Evolutionary conservation across 1,140 invertebrate genomes (phyloP), one percentile per base, ranked within the genome.

Genomic region (Elysia chlorotica): DNA sequence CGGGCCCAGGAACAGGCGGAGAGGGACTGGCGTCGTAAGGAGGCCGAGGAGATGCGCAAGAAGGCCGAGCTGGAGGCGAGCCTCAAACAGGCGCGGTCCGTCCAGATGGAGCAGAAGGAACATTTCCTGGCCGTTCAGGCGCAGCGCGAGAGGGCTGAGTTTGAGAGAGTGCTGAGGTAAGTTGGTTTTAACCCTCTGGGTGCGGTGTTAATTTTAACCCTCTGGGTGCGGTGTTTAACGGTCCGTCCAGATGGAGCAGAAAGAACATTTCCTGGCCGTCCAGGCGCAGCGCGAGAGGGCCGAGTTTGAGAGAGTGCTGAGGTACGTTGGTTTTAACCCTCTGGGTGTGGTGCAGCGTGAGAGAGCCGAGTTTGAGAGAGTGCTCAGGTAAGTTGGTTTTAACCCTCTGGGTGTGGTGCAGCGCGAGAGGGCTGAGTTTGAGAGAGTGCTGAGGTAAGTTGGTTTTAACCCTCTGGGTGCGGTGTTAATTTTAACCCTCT

Each of bases 101-200:
- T 81, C 38, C 87, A 88, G 78, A 84, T 85, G 82, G 69, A 82
- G 56, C 81, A 88, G 71, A 88, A 87, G 76, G 83, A 87, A 69
- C 86, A 86, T 67, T 85, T 83, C 72, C 75, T 87, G 41, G 87
- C 85, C n/a, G 83, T 87, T n/a, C 86, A 88, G 77, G 87, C 86
- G 23, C 83, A 87, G 65, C 75, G 85, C 31, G 88, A 88, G 67
- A 77, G 86, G 48, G 79, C 78, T 25, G 87, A 88, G 67, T 88
- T 88, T 80, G n/a, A n/a, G n/a, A n/a, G n/a, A n/a, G n/a, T n/a
- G n/a, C n/a, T n/a, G n/a, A n/a, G n/a, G n/a, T n/a, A n/a, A n/a
- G n/a, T n/a, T n/a, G n/a, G n/a, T n/a, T n/a, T n/a, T n/a, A n/a
- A n/a, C n/a, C n/a, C n/a, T n/a, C n/a, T n/a, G n/a, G n/a, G n/a